Percentiles rank a stretch among this genome's conserved stretches.
Evolutionary conservation across 37 sponge, comb jelly and placozoan genomes (phyloP).

Genomic region (Cliona cf. orientalis): DNA sequence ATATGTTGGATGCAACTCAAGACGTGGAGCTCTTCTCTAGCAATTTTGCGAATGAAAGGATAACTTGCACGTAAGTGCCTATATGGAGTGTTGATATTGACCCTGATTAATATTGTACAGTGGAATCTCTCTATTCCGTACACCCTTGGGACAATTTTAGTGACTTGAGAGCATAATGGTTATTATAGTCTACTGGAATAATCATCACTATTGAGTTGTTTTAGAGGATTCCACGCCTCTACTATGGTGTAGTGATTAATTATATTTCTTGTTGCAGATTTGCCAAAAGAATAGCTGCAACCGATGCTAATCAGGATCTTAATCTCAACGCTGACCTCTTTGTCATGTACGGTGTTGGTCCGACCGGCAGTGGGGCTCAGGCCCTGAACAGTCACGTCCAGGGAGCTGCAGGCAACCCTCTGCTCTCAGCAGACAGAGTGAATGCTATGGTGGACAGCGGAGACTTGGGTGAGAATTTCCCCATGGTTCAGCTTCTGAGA

Average conservation of each 20-base stretch:
- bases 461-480: background rate
- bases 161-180: no score
- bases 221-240: background rate
- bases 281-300: background rate
- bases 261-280: background rate
- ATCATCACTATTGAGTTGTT: no score
- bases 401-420: background rate
- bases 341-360: slow-evolving; percentile 19
- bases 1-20: slow-evolving; percentile 4
- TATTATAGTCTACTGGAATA: no score
- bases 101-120: no score
- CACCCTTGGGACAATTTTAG: no score
- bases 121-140: background rate
- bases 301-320: background rate
- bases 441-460: background rate
- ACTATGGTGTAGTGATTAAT: background rate
- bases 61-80: slow-evolving; percentile 10
- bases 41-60: slow-evolving; percentile 9
- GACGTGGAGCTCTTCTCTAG: background rate
- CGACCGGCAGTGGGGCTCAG: background rate
- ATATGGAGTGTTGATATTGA: background rate
- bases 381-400: no score
- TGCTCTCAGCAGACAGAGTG: background rate
- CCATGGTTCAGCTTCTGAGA: background rate
- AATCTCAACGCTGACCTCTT: slow-evolving; percentile 1